These are phyloP conservation scores for Danionella dracula DNA, from an alignment of 2,797 vertebrate species.

Conservation along the genomic window DNA sequence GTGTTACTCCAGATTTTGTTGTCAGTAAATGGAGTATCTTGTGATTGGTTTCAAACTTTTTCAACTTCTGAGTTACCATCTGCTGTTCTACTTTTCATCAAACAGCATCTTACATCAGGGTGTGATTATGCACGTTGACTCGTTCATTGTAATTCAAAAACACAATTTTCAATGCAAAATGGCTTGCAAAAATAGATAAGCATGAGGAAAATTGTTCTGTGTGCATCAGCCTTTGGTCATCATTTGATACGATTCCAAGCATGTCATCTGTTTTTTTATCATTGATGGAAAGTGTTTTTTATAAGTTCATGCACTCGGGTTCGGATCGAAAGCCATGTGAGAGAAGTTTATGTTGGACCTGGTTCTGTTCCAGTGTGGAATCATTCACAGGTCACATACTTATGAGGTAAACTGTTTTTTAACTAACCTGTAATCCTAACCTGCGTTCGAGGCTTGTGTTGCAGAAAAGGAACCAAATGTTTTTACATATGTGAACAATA, in stretches of 20 bases:
- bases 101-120: too few relatives aligned
- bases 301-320: conserved; percentile 48
- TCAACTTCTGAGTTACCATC: too few relatives aligned
- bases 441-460: conserved; percentile 54
- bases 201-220: too few relatives aligned
- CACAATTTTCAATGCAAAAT: too few relatives aligned
- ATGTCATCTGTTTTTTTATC: not conserved
- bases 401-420: conserved; percentile 58
- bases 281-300: not conserved
- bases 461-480: conserved; percentile 44
- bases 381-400: conserved; percentile 56
- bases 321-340: conserved; percentile 66
- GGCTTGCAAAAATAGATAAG: too few relatives aligned
- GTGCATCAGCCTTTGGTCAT: not conserved
- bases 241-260: not conserved
- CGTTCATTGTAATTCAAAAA: too few relatives aligned
- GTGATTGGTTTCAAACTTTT: too few relatives aligned
- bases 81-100: too few relatives aligned
- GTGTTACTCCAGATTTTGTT: too few relatives aligned
- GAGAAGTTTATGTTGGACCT: conserved; percentile 55
- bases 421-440: conserved; percentile 72
- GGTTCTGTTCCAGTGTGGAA: conserved; percentile 21
- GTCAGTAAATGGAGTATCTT: too few relatives aligned
- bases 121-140: too few relatives aligned
- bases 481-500: conserved; percentile 51